phyloP scores from a whole-genome alignment of 2,888 invertebrate genomes.

The Dynastes grantii region DNA sequence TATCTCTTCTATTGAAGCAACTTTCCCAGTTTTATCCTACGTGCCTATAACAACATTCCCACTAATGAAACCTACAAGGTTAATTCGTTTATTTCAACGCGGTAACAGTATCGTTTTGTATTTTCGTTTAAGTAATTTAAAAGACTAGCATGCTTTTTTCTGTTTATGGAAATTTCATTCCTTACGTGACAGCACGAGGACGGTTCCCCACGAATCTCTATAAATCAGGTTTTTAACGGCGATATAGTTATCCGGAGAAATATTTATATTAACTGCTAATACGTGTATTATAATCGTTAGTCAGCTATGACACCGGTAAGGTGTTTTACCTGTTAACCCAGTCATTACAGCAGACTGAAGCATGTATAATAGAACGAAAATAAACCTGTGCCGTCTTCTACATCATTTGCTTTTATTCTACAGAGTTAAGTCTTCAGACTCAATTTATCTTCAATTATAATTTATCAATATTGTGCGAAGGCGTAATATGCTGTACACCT shows the following conservation, averaged over 20 bases:
- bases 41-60: not conserved
- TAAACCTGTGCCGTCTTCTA: constrained; percentile 37
- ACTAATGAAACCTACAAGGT: constrained; percentile 1
- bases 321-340: constrained; percentile 51
- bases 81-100: not conserved
- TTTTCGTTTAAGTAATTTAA: constrained; percentile 17
- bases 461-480: constrained; percentile 34
- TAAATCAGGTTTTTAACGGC: constrained; percentile 51
- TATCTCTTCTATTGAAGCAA: no score
- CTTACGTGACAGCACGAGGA: constrained; percentile 34
- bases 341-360: constrained; percentile 35
- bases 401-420: constrained; percentile 30
- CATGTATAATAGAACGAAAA: constrained; percentile 15
- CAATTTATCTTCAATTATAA: constrained; percentile 37
- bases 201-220: constrained; percentile 23
- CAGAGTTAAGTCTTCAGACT: constrained; percentile 31
- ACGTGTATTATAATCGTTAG: constrained; percentile 50
- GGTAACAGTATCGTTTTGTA: constrained; percentile 7
- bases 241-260: constrained; percentile 50
- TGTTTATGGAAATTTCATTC: constrained; percentile 29
- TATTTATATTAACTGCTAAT: constrained; percentile 51
- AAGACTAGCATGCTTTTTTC: constrained; percentile 8
- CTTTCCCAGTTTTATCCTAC: no score
- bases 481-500: not conserved
- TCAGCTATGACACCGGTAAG: constrained; percentile 50